A percentile compares a stretch with the other conserved stretches of the same genome.
phyloP scores from a whole-genome alignment of 2,113 vertebrate species.

The Neolamprologus falcicula region DNA sequence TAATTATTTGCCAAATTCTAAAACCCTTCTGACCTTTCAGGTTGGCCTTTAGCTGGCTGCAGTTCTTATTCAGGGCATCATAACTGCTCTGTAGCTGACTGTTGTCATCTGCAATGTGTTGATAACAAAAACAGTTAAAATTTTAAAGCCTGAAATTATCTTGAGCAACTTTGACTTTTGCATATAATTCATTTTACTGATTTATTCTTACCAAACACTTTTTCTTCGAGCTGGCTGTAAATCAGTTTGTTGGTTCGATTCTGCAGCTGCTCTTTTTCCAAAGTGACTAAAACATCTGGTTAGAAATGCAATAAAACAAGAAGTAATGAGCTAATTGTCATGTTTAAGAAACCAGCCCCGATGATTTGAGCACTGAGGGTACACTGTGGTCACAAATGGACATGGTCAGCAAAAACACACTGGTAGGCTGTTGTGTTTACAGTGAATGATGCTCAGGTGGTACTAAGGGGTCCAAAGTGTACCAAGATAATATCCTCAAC shows the following conservation, averaged over 20 bases:
- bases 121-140: neutral
- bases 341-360: neutral
- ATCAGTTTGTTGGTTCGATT: neutral
- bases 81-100: neutral
- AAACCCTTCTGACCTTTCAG: neutral
- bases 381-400: neutral
- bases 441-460: neutral
- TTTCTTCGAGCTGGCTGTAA: neutral
- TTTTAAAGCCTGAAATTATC: neutral
- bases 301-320: neutral
- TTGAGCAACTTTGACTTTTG: neutral
- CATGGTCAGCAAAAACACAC: neutral
- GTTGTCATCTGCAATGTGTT: neutral
- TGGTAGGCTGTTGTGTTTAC: neutral
- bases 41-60: neutral
- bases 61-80: neutral
- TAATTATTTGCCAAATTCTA: neutral
- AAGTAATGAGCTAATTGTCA: neutral
- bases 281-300: neutral
- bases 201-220: neutral
- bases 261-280: neutral
- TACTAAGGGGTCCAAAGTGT: neutral
- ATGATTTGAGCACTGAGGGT: neutral
- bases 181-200: neutral
- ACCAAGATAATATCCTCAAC: neutral